phyloP scores from a whole-genome alignment of 2,113 vertebrate species.

The Heterocephalus glaber region DNA sequence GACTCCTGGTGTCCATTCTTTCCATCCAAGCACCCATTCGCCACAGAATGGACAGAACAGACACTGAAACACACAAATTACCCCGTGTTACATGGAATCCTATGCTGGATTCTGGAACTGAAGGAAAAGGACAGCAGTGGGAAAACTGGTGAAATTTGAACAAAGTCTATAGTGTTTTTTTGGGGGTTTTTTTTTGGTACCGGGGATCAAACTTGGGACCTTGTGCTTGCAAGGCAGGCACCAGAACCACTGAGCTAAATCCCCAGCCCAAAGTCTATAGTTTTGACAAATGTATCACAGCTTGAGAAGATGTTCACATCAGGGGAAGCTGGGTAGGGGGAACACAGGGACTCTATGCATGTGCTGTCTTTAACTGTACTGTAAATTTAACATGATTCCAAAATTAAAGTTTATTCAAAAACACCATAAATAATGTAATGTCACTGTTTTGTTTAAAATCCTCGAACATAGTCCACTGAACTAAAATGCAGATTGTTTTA shows the following conservation, averaged over 20 bases:
- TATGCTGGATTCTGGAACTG: neutral
- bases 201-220: no score
- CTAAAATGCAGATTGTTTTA: neutral
- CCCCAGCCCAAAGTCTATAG: neutral
- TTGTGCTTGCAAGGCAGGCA: no score
- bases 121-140: neutral
- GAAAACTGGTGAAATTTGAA: neutral
- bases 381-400: neutral
- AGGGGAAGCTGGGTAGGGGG: neutral
- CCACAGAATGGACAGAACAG: neutral
- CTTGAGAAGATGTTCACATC: neutral
- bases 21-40: neutral
- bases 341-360: neutral
- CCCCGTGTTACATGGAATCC: neutral
- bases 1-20: neutral
- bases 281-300: neutral
- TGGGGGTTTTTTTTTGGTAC: no score
- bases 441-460: neutral
- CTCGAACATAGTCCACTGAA: neutral
- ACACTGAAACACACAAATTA: neutral
- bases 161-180: neutral
- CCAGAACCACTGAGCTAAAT: no score
- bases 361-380: neutral
- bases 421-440: neutral
- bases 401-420: neutral